A percentile compares a stretch with the other conserved stretches of the same genome.
phyloP scores from a whole-genome alignment of 2,113 vertebrate species.

The Anseranas semipalmata region DNA sequence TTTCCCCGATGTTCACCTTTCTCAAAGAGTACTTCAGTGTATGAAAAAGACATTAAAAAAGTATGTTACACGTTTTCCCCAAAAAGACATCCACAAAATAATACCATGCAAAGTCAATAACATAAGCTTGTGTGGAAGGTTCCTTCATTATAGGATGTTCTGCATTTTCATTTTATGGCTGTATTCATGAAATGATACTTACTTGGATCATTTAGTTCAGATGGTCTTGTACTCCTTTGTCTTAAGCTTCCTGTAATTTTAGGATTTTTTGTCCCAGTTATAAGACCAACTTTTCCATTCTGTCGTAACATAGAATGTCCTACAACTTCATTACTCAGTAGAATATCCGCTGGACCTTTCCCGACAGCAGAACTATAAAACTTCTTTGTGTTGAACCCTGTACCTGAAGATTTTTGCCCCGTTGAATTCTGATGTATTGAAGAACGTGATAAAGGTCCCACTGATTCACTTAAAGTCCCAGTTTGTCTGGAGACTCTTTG shows the following conservation, averaged over 20 bases:
- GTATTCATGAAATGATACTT: slow-evolving; percentile 72
- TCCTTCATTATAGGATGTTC: background rate
- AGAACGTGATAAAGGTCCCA: slow-evolving; percentile 80
- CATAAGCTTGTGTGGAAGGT: background rate
- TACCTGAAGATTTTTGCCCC: slow-evolving; percentile 78
- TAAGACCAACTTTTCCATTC: slow-evolving; percentile 79
- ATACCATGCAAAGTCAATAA: background rate
- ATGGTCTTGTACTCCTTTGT: slow-evolving; percentile 73
- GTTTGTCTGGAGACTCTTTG: slow-evolving; percentile 77
- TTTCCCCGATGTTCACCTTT: background rate
- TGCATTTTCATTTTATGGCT: background rate
- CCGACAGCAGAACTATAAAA: slow-evolving; percentile 82
- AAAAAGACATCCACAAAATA: background rate
- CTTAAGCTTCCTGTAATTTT: slow-evolving; percentile 78
- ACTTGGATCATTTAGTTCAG: slow-evolving; percentile 93
- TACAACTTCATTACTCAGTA: slow-evolving; percentile 75
- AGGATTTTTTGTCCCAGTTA: slow-evolving; percentile 73
- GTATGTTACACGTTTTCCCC: background rate
- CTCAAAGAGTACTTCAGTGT: background rate
- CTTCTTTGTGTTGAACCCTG: slow-evolving; percentile 79
- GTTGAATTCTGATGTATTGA: slow-evolving; percentile 84
- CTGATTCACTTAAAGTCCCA: slow-evolving; percentile 67
- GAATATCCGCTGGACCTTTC: slow-evolving; percentile 75
- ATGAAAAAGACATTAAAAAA: background rate
- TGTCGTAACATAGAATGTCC: slow-evolving; percentile 76